These are phyloP conservation scores for Esox niger DNA, from an alignment of 2,113 vertebrate genomes.

Conservation along the genomic window DNA sequence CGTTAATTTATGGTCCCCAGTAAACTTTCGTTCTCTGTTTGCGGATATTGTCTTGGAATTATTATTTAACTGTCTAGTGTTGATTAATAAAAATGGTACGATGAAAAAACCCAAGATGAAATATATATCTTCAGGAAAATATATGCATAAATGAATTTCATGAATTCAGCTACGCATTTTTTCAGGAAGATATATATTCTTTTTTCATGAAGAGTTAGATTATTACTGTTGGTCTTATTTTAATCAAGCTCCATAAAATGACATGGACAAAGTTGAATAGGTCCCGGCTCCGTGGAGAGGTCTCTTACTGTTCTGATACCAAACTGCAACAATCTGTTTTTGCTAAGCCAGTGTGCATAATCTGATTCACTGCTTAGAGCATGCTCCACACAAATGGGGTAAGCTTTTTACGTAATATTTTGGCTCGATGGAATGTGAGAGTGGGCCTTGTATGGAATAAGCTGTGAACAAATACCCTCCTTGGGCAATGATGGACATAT, in stretches of 20 bases:
- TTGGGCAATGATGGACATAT: conserved; percentile 16
- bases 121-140: not conserved
- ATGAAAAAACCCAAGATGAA: not conserved
- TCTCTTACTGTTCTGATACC: not conserved
- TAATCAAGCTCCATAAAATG: not conserved
- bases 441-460: conserved; percentile 30
- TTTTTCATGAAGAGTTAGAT: not conserved
- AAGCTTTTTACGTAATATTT: conserved; percentile 54
- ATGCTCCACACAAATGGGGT: conserved; percentile 28
- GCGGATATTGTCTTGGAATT: not conserved
- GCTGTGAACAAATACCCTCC: conserved; percentile 35
- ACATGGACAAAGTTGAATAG: not conserved
- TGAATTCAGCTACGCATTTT: too few species aligned
- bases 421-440: conserved; percentile 17
- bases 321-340: conserved; percentile 41
- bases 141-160: too few species aligned
- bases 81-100: too few species aligned
- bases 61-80: not conserved
- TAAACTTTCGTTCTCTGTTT: too few species aligned
- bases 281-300: not conserved
- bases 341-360: conserved; percentile 43
- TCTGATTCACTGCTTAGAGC: conserved; percentile 46
- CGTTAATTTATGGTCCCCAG: too few species aligned
- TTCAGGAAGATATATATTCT: too few species aligned
- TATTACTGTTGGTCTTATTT: not conserved